Evolutionary conservation across 2,113 vertebrate genomes (phyloP), one percentile per base, ranked within the genome.

Genomic region (Notothenia rossii): DNA sequence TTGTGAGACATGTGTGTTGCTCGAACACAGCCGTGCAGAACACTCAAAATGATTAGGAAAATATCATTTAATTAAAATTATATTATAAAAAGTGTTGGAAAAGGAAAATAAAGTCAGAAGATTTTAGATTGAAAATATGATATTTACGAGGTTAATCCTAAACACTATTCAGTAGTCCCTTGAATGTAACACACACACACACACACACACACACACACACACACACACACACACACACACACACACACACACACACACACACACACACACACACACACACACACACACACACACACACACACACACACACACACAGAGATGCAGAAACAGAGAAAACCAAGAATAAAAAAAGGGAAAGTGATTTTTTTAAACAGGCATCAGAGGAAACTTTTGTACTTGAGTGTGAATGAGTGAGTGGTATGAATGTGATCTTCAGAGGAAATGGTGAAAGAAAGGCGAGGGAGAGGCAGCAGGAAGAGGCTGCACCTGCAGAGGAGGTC

Each of bases 401-500:
- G 86, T 59, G 74, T 82, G 86, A 77, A 79, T 75, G 77, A 85
- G 53, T 59, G 66, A 90, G 81, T 60, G 84, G 63, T 69, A 60
- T 89, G 91, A 92, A 92, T 91, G 88, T 84, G 88, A 90, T 91
- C 82, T 90, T 93, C 81, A 89, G 89, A 92, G 85, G 92, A 92
- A 92, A 91, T 48, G 82, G 48, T 48, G 63, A 86, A 85, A 93
- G 86, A 92, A 87, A 91, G 72, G 75, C 74, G 80, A 46, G 68
- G 72, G 83, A 77, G 83, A 68, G 82, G 25, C 72, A 84, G 85
- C 86, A 92, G 89, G 89, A 93, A 93, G 89, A 88, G 84, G 90
- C 81, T 93, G 93, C 93, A 94, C 93, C 93, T 94, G 93, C 91
- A 93, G 89, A 88, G 87, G 91, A 92, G 91, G 88, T 92, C 89